These are phyloP conservation scores for Brienomyrus longianalis DNA, from an alignment of 2,113 vertebrate genomes.

Conservation along the genomic window DNA sequence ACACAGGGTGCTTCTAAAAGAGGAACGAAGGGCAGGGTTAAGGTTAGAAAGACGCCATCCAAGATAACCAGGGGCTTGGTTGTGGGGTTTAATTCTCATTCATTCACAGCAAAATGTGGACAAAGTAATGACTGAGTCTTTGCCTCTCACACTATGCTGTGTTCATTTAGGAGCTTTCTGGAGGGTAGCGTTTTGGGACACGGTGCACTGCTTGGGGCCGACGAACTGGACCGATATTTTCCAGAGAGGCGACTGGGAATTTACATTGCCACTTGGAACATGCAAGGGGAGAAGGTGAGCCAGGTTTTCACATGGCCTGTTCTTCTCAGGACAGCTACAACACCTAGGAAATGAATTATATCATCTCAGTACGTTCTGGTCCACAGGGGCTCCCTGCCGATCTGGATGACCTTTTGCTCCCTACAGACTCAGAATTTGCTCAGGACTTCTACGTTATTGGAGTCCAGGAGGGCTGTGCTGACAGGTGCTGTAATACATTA, in stretches of 20 bases:
- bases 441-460: conserved; percentile 93
- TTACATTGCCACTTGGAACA: conserved; percentile 93
- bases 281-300: conserved; percentile 88
- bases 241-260: conserved; percentile 76
- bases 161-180: conserved; percentile 78
- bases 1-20: background rate
- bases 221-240: conserved; percentile 88
- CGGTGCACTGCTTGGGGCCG: conserved; percentile 83
- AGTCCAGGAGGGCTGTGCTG: conserved; percentile 91
- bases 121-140: background rate
- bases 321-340: background rate
- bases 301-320: background rate
- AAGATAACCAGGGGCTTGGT: background rate
- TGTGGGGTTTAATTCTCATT: background rate
- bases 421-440: conserved; percentile 79
- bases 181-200: conserved; percentile 86
- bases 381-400: conserved; percentile 73
- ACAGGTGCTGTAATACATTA: conserved; percentile 65
- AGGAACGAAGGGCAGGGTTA: background rate
- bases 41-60: background rate
- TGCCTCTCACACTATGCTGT: background rate
- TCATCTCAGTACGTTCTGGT: background rate
- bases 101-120: background rate
- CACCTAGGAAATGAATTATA: background rate
- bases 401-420: conserved; percentile 87